Percentiles rank a stretch among this genome's conserved stretches.
phyloP scores from a whole-genome alignment of 2,888 invertebrate genomes.

The Phyllotreta cruciferae region DNA sequence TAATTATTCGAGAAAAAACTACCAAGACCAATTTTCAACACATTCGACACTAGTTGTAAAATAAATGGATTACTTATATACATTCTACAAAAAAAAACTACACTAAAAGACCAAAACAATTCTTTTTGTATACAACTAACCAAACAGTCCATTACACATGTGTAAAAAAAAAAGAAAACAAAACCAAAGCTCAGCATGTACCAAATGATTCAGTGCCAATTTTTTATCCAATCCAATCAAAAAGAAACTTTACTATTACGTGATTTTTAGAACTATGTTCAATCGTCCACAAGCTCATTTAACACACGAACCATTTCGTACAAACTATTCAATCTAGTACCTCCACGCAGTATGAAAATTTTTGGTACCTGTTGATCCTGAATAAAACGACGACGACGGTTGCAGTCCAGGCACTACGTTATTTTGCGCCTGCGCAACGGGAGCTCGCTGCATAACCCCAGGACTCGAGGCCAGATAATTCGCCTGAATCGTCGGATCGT shows the following conservation, averaged over 20 bases:
- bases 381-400: constrained; percentile 64
- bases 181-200: constrained; percentile 26
- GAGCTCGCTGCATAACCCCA: constrained; percentile 69
- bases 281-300: no score
- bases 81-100: constrained; percentile 13
- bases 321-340: constrained; percentile 34
- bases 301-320: constrained; percentile 10
- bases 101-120: constrained; percentile 13
- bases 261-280: no score
- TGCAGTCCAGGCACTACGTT: constrained; percentile 62
- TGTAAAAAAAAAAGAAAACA: constrained; percentile 28
- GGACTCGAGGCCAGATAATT: constrained; percentile 68
- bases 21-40: constrained; percentile 15
- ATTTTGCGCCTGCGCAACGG: constrained; percentile 61
- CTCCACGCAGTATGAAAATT: constrained; percentile 50
- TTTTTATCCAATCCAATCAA: no score
- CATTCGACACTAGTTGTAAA: constrained; percentile 18
- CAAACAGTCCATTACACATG: constrained; percentile 28
- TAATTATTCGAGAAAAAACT: neutral
- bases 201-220: constrained; percentile 11
- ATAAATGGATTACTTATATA: constrained; percentile 8
- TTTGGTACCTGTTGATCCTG: constrained; percentile 61
- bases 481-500: constrained; percentile 65
- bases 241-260: no score
- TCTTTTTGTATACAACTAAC: constrained; percentile 12